These are phyloP conservation scores for Acleris sparsana DNA, from an alignment of 2,888 invertebrate species.

Conservation along the genomic window DNA sequence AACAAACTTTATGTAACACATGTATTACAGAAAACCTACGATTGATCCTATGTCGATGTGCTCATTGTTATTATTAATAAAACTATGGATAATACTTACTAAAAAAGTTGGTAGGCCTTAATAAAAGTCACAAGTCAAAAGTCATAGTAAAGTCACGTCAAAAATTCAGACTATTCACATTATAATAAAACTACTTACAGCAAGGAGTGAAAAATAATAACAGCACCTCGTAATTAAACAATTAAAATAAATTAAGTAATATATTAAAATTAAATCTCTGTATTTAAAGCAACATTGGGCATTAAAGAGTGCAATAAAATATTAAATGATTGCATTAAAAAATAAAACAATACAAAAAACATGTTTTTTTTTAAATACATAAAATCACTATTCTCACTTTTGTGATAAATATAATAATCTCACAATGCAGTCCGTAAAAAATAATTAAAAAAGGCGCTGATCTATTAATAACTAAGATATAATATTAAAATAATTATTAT, in stretches of 20 bases:
- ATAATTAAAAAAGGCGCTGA: not conserved
- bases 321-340: not conserved
- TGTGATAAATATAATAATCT: too few species aligned
- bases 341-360: not conserved
- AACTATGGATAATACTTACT: too few species aligned
- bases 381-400: too few species aligned
- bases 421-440: too few species aligned
- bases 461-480: too few species aligned
- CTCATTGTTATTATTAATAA: too few species aligned
- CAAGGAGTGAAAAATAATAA: conserved; percentile 18
- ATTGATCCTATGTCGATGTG: too few species aligned
- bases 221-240: not conserved
- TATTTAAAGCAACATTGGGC: not conserved
- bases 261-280: not conserved
- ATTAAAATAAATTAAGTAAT: not conserved
- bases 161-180: conserved; percentile 55
- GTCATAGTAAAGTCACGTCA: conserved; percentile 55
- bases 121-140: conserved; percentile 35
- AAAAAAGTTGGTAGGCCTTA: too few species aligned
- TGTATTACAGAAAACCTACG: too few species aligned
- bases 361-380: too few species aligned
- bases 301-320: not conserved
- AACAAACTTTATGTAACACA: too few species aligned
- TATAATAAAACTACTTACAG: conserved; percentile 39
- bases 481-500: not conserved